phyloP scores from a whole-genome alignment of 2,797 vertebrate genomes.

The Myotis pilosus region DNA sequence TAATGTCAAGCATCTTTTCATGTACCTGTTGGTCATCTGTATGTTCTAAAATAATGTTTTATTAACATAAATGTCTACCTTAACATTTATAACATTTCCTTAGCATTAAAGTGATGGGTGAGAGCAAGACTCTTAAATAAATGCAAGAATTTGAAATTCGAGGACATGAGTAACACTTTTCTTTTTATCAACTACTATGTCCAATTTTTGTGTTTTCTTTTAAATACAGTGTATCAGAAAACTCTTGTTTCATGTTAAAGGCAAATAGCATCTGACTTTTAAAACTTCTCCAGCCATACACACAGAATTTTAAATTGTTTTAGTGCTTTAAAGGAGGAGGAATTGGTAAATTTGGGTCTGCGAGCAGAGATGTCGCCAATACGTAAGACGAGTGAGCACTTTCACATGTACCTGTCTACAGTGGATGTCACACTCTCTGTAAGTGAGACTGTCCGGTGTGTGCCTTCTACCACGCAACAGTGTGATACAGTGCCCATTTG shows the following conservation, averaged over 20 bases:
- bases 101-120: neutral
- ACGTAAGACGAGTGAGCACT: neutral
- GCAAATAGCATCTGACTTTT: neutral
- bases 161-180: neutral
- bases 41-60: neutral
- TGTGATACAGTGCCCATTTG: too few relatives aligned
- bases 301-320: neutral
- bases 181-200: neutral
- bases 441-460: neutral
- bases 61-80: neutral
- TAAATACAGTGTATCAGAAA: neutral
- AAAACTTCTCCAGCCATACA: neutral
- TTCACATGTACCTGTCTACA: neutral
- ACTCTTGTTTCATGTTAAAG: neutral
- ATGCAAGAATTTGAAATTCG: neutral
- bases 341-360: neutral
- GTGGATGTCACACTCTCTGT: neutral
- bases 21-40: neutral
- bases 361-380: neutral
- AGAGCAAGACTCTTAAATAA: neutral
- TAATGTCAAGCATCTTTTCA: neutral
- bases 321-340: neutral
- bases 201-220: constrained; percentile 16
- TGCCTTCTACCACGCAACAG: rapidly evolving
- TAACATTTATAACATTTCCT: neutral